Evolutionary conservation across 1,140 invertebrate species (phyloP).

Genomic region (Drosophila persimilis): DNA sequence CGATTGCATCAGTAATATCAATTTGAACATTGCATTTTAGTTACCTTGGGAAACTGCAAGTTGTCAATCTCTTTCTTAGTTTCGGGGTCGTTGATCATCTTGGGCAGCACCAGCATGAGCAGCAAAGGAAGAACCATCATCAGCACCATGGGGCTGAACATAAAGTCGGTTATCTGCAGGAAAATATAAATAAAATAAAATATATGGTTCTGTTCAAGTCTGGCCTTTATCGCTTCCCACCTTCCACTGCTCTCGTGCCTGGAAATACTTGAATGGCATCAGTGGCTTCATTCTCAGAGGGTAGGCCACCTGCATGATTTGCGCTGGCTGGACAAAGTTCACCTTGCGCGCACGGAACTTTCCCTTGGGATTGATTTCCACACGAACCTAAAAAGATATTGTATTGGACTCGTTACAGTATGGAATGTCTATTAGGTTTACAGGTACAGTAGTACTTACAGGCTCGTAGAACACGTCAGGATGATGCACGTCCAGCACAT

Average conservation of each 20-base stretch:
- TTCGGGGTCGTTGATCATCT: constrained; percentile 98
- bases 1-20: no score
- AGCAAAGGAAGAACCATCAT: constrained; percentile 98
- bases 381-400: constrained; percentile 84
- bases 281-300: constrained; percentile 94
- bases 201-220: background rate
- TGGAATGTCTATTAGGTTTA: no score
- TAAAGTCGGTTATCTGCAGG: constrained; percentile 91
- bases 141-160: constrained; percentile 98
- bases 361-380: constrained; percentile 98
- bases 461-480: constrained; percentile 96
- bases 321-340: constrained; percentile 96
- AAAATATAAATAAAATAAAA: background rate
- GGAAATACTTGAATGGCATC: constrained; percentile 94
- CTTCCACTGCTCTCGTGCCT: constrained; percentile 96
- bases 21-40: no score
- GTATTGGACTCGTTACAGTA: background rate
- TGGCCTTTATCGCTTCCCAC: constrained; percentile 32
- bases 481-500: constrained; percentile 96
- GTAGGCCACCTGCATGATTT: constrained; percentile 94
- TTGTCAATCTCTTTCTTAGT: constrained; percentile 97
- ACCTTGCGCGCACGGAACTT: constrained; percentile 97
- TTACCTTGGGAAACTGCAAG: constrained; percentile 84
- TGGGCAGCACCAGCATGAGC: constrained; percentile 96
- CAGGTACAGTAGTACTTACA: constrained; percentile 81